A percentile compares a stretch with the other conserved stretches of the same genome.
Conservation (phyloP, 2,797 vertebrate genomes). For the Spinus pinus region DNA sequence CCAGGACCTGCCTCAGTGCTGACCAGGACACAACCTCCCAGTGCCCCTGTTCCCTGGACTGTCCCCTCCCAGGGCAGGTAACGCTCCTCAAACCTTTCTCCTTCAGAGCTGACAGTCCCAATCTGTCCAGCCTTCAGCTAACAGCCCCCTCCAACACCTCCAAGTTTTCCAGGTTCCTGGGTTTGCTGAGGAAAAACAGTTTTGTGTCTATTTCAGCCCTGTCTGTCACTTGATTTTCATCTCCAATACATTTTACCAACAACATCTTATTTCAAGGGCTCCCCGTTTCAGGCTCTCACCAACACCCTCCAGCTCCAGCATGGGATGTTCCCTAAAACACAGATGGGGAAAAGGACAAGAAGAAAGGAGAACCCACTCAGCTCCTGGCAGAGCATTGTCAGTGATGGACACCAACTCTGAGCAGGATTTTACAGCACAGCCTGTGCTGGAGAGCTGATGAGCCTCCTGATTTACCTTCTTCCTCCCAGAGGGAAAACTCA, state of each 20-base stretch:
- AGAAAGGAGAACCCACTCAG: neutral
- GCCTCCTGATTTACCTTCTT: neutral
- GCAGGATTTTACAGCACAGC: neutral
- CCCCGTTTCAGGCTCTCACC: neutral
- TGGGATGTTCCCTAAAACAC: neutral
- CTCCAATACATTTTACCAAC: neutral
- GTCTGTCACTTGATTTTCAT: neutral
- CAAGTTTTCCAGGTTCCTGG: neutral
- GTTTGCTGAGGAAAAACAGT: neutral
- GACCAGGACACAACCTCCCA: accelerated
- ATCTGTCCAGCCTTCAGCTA: neutral
- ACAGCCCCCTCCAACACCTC: neutral
- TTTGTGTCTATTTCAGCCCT: neutral
- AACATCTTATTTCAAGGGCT: neutral
- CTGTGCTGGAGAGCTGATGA: neutral
- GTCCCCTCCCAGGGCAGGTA: neutral
- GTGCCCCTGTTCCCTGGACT: neutral
- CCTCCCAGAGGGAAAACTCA: neutral
- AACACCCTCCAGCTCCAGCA: neutral
- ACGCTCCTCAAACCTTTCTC: neutral
- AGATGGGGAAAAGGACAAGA: neutral
- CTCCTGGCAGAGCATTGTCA: accelerated
- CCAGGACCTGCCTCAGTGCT: neutral
- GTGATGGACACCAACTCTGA: accelerated
- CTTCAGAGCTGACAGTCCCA: neutral